Conservation (phyloP, 1,140 invertebrate genomes). For the Trachelipus rathkii region DNA sequence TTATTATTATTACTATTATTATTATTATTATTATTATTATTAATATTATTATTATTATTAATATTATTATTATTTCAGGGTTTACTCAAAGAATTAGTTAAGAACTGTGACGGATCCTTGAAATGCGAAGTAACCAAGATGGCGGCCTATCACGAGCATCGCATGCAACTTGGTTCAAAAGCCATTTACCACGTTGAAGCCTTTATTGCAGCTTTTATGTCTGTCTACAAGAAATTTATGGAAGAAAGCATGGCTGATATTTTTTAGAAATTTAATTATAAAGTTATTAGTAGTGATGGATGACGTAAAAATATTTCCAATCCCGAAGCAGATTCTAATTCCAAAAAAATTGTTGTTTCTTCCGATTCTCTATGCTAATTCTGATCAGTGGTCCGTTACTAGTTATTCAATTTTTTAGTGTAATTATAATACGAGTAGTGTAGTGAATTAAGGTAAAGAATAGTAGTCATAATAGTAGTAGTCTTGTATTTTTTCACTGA, state of each 20-base stretch:
- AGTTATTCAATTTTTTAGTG: no score
- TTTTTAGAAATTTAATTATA: constrained; percentile 25
- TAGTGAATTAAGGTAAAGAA: no score
- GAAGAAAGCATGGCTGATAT: constrained; percentile 58
- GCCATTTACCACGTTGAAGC: constrained; percentile 96
- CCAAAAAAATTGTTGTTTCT: no score
- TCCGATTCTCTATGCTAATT: no score
- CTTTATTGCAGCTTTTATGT: constrained; percentile 94
- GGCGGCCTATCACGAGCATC: constrained; percentile 86
- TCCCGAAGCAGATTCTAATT: no score
- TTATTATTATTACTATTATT: no score
- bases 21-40: constrained; percentile 22
- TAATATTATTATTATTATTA: constrained; percentile 24
- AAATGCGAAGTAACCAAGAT: constrained; percentile 77
- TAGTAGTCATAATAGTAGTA: no score
- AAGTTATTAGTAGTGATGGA: no score
- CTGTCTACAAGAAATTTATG: constrained; percentile 80
- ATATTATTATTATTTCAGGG: constrained; percentile 55
- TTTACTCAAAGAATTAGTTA: constrained; percentile 75
- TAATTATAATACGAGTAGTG: no score
- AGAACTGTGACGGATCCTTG: constrained; percentile 83
- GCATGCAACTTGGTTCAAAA: constrained; percentile 83
- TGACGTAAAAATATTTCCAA: no score
- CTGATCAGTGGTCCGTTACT: no score
- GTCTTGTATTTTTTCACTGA: no score